These are phyloP conservation scores for Anastrepha obliqua DNA, from an alignment of 1,140 invertebrate genomes.

Conservation along the genomic window DNA sequence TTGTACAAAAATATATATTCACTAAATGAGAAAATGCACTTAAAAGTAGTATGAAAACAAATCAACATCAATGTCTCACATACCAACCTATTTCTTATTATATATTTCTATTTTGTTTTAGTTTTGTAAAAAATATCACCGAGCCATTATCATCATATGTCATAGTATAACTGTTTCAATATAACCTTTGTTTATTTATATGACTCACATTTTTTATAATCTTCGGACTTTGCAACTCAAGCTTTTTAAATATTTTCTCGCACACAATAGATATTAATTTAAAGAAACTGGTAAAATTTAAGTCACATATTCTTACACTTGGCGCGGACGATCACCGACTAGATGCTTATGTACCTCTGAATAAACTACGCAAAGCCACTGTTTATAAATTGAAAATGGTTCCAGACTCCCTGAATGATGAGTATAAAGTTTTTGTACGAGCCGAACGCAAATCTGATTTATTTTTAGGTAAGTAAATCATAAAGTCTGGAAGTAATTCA, in stretches of 20 bases:
- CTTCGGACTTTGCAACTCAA: slow-evolving; percentile 29
- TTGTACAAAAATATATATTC: no score
- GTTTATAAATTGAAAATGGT: slow-evolving; percentile 66
- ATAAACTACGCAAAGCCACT: slow-evolving; percentile 68
- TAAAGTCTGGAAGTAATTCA: background rate
- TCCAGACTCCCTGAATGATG: slow-evolving; percentile 58
- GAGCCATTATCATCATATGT: no score
- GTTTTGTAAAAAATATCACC: no score
- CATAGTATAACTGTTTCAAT: background rate
- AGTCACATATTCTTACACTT: slow-evolving; percentile 56
- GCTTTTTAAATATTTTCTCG: slow-evolving; percentile 43
- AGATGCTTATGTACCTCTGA: slow-evolving; percentile 70
- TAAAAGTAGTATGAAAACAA: no score
- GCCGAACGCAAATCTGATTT: slow-evolving; percentile 71
- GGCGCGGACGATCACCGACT: slow-evolving; percentile 60
- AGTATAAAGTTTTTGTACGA: slow-evolving; percentile 69
- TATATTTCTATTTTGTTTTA: no score
- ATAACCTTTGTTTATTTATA: background rate
- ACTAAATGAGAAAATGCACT: no score
- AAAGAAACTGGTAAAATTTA: slow-evolving; percentile 69
- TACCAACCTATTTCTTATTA: no score
- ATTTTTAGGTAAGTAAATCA: slow-evolving; percentile 67
- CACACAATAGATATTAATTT: slow-evolving; percentile 68
- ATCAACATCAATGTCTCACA: no score
- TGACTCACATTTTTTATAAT: slow-evolving; percentile 38